These are phyloP conservation scores for Lamproptera curius DNA, from an alignment of 2,888 invertebrate species.

Conservation along the genomic window DNA sequence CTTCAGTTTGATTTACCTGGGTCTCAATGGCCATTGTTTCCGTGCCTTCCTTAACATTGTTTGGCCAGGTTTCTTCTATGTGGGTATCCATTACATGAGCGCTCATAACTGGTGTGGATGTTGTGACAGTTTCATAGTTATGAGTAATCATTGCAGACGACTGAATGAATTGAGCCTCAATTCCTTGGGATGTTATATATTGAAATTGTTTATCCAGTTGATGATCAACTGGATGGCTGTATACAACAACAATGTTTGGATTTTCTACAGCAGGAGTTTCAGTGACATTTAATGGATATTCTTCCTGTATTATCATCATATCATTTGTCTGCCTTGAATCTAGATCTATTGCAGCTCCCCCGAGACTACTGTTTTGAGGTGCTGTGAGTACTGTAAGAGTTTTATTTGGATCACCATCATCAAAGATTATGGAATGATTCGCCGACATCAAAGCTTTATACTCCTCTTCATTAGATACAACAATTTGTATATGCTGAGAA, in stretches of 20 bases:
- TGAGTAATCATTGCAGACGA: slow-evolving; percentile 62
- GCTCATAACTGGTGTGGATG: slow-evolving; percentile 66
- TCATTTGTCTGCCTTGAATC: slow-evolving; percentile 76
- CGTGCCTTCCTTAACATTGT: slow-evolving; percentile 37
- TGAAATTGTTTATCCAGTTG: slow-evolving; percentile 77
- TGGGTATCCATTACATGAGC: slow-evolving; percentile 53
- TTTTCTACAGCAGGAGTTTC: slow-evolving; percentile 68
- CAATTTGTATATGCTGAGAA: slow-evolving; percentile 65
- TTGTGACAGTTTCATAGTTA: slow-evolving; percentile 62
- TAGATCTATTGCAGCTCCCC: slow-evolving; percentile 54
- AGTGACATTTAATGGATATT: slow-evolving; percentile 76
- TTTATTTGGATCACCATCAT: slow-evolving; percentile 55
- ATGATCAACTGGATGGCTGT: slow-evolving; percentile 78
- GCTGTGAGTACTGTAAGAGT: slow-evolving; percentile 57
- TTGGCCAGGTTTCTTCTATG: slow-evolving; percentile 52
- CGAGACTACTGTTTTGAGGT: slow-evolving; percentile 43
- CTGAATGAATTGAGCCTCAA: slow-evolving; percentile 59
- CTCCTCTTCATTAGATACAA: slow-evolving; percentile 72
- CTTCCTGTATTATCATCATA: slow-evolving; percentile 81
- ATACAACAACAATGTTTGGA: slow-evolving; percentile 81
- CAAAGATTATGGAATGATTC: slow-evolving; percentile 67
- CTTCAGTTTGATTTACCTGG: slow-evolving; percentile 23
- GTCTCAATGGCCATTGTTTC: slow-evolving; percentile 31
- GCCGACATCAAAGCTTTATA: slow-evolving; percentile 67
- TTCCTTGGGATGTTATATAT: slow-evolving; percentile 56